Evolutionary conservation across 2,797 vertebrate species (phyloP).

Genomic region (Scolopax rusticola): DNA sequence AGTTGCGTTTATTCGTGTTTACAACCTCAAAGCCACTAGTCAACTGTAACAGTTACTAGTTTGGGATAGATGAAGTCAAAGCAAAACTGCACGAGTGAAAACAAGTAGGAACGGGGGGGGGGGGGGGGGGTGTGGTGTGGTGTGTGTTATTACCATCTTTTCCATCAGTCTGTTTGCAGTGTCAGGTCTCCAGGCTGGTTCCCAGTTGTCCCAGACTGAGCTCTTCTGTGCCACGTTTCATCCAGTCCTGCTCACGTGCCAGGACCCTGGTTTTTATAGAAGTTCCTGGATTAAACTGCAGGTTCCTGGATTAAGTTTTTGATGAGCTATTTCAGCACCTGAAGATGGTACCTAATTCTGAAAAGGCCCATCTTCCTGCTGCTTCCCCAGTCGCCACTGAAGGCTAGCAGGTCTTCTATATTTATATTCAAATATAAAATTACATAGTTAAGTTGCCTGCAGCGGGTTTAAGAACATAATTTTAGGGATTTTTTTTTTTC

Average conservation of each 20-base stretch:
- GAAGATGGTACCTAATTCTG: not conserved
- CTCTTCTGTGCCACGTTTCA: not conserved
- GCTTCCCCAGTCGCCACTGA: not conserved
- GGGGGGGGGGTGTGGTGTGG: too few species aligned
- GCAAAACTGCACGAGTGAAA: conserved; percentile 3
- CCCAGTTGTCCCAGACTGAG: not conserved
- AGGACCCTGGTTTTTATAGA: not conserved
- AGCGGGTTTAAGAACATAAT: not conserved
- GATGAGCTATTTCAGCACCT: not conserved
- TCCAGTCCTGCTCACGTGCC: not conserved
- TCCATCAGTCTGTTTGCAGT: not conserved
- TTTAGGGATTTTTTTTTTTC: not conserved
- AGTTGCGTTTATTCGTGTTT: not conserved
- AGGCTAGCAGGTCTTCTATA: fast-evolving
- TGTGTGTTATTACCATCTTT: too few species aligned
- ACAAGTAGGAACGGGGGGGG: not conserved
- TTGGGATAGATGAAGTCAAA: not conserved
- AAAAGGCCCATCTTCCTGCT: not conserved
- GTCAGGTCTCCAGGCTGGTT: not conserved
- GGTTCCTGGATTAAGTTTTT: not conserved
- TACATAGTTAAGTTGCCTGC: fast-evolving
- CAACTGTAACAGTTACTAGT: conserved; percentile 34
- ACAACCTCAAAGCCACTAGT: conserved; percentile 1
- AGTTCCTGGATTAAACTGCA: not conserved
- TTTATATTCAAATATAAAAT: not conserved